These are phyloP conservation scores for Oscheius sp. DNA, from an alignment of 2,888 invertebrate genomes.

Conservation along the genomic window DNA sequence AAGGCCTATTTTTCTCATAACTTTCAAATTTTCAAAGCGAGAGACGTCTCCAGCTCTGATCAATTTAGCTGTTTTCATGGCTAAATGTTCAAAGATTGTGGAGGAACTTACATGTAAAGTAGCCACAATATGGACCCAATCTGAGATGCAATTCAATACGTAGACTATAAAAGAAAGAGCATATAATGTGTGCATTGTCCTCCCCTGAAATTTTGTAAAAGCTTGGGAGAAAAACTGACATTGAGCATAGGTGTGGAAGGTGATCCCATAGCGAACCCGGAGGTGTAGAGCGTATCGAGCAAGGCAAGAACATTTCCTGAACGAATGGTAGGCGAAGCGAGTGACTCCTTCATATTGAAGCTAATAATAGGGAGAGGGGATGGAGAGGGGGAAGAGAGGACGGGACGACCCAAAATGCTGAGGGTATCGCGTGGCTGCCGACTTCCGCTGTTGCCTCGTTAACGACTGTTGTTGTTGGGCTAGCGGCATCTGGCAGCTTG, in stretches of 20 bases:
- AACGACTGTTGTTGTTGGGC: slow-evolving; percentile 28
- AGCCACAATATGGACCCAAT: slow-evolving; percentile 68
- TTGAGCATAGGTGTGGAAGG: slow-evolving; percentile 61
- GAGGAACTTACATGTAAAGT: slow-evolving; percentile 53
- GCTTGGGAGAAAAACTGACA: slow-evolving; percentile 32
- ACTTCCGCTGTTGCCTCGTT: slow-evolving; percentile 25
- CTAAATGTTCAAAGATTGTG: no score
- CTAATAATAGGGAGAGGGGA: not conserved
- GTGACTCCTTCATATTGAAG: slow-evolving; percentile 24
- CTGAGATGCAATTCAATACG: slow-evolving; percentile 56
- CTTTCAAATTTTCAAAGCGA: no score
- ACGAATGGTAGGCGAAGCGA: slow-evolving; percentile 24
- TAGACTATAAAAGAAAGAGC: slow-evolving; percentile 69
- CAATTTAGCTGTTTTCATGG: no score
- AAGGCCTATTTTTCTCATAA: no score
- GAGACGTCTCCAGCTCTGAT: no score
- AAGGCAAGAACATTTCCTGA: slow-evolving; percentile 58
- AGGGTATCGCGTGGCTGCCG: slow-evolving; percentile 20
- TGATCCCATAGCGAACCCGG: slow-evolving; percentile 65
- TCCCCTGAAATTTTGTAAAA: slow-evolving; percentile 36
- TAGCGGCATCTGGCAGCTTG: no score
- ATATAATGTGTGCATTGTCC: slow-evolving; percentile 68
- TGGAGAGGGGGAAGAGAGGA: not conserved
- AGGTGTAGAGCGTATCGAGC: slow-evolving; percentile 65
- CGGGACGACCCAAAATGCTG: not conserved